phyloP scores from a whole-genome alignment of 2,797 vertebrate species.

The Centropyge bicolor region DNA sequence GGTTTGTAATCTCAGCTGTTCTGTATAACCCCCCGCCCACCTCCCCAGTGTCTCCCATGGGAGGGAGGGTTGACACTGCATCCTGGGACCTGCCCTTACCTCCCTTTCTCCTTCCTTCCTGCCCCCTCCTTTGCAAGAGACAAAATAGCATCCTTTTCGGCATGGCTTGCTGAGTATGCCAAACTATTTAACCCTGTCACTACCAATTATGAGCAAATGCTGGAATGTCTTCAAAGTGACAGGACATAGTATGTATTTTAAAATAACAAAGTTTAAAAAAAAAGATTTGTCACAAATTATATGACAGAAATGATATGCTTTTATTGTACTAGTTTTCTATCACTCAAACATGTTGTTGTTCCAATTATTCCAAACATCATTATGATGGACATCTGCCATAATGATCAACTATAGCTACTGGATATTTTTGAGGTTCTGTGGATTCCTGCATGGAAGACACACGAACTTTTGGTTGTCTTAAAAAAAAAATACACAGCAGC shows the following conservation, averaged over 20 bases:
- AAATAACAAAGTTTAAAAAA: conserved; percentile 70
- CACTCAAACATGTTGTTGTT: conserved; percentile 76
- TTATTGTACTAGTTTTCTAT: conserved; percentile 86
- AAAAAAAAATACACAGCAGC: conserved; percentile 43
- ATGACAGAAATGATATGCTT: conserved; percentile 81
- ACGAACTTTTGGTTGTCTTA: conserved; percentile 50
- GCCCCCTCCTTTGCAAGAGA: conserved; percentile 78
- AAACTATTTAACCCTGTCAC: conserved; percentile 84
- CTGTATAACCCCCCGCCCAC: conserved; percentile 60
- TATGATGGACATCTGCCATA: conserved; percentile 60
- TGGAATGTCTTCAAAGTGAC: conserved; percentile 86
- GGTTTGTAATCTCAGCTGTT: conserved; percentile 84
- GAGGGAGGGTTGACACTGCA: conserved; percentile 70
- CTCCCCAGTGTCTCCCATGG: conserved; percentile 27
- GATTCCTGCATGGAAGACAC: conserved; percentile 58
- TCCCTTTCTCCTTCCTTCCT: neutral
- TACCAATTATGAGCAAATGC: conserved; percentile 83
- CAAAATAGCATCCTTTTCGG: conserved; percentile 81
- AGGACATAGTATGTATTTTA: conserved; percentile 84
- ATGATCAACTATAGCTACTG: conserved; percentile 57
- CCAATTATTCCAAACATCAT: conserved; percentile 61
- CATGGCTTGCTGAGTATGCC: conserved; percentile 88
- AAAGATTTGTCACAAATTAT: conserved; percentile 75
- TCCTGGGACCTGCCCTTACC: conserved; percentile 64
- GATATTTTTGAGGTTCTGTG: conserved; percentile 58